Evolutionary conservation across 2,888 invertebrate species (phyloP), one percentile per base, ranked within the genome.

Genomic region (Helleia helle): DNA sequence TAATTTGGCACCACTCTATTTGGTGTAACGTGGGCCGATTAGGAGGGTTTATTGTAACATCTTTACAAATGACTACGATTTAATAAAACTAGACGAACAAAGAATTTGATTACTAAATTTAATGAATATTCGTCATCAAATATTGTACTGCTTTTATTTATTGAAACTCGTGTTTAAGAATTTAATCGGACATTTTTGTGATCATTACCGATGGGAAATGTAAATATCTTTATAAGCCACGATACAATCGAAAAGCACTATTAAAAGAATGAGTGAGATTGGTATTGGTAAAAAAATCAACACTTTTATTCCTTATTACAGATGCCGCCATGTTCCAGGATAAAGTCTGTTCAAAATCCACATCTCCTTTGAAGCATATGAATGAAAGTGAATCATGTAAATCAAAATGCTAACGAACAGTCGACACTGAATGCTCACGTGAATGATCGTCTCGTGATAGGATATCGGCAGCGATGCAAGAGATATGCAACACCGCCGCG

Each of bases 401-500:
- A 56, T 56, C 51, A 68, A 65, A 67, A 81, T 80, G 75, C 68
- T 72, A 65, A 71, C 73, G 62, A 64, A 75, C 70, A 71, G 69
- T 62, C 68, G 73, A 61, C 66, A 56, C 59, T 47, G 59, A 62
- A 49, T 62, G 70, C 54, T 64, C 70, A 60, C 71, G 69, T 71
- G 71, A 73, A 75, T 80, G 80, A 77, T 64, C 65, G 57, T 62
- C 59, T 56, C 55, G 58, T 54, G 55, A 60, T 59, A 57, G 65
- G 62, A 68, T 62, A 66, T 64, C 62, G 72, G 70, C 74, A 79
- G 85, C 77, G 68, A 86, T 86, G 86, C 86, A 86, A 80, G 86
- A 86, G 69, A 84, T 86, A 71, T 86, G 86, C 81, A 86, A 81
- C 75, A 80, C 77, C 66, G 72, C 83, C 58, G 77, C 81, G 59